Conservation (phyloP, 2,888 invertebrate genomes). For the Hemicrepidius hirtus region DNA sequence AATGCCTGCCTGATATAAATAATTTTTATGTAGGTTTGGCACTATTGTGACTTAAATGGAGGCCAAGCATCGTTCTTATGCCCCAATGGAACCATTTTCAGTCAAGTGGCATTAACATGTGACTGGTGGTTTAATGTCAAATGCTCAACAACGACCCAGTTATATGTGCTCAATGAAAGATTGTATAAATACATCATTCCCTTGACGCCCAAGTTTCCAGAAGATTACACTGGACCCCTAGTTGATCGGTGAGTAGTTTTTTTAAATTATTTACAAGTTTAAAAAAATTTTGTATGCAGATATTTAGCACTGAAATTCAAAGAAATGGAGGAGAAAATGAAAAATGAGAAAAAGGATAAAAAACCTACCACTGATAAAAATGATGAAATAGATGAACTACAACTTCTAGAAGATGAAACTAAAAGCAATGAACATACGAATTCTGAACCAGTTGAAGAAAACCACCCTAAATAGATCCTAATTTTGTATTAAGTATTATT, state of each 20-base stretch:
- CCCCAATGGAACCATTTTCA: constrained; percentile 93
- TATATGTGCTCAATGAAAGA: constrained; percentile 91
- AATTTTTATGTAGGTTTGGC: constrained; percentile 82
- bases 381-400: constrained; percentile 58
- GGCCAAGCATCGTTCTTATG: constrained; percentile 93
- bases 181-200: constrained; percentile 92
- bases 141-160: constrained; percentile 87
- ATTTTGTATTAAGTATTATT: constrained; percentile 60
- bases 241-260: constrained; percentile 81
- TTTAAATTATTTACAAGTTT: neutral
- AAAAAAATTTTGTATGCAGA: constrained; percentile 69
- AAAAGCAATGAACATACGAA: constrained; percentile 34
- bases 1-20: neutral
- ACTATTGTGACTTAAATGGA: constrained; percentile 92
- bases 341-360: constrained; percentile 79
- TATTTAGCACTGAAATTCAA: constrained; percentile 89
- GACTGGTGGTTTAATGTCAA: constrained; percentile 97
- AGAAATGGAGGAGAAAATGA: constrained; percentile 90
- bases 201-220: constrained; percentile 90
- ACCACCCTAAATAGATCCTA: constrained; percentile 68
- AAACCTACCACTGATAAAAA: constrained; percentile 62
- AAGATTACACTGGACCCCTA: constrained; percentile 91
- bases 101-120: constrained; percentile 90
- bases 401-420: constrained; percentile 42
- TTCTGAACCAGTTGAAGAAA: neutral